A percentile compares a stretch with the other conserved stretches of the same genome.
Evolutionary conservation across 2,797 vertebrate species (phyloP).

Genomic region (Tauraco hartlaubi): DNA sequence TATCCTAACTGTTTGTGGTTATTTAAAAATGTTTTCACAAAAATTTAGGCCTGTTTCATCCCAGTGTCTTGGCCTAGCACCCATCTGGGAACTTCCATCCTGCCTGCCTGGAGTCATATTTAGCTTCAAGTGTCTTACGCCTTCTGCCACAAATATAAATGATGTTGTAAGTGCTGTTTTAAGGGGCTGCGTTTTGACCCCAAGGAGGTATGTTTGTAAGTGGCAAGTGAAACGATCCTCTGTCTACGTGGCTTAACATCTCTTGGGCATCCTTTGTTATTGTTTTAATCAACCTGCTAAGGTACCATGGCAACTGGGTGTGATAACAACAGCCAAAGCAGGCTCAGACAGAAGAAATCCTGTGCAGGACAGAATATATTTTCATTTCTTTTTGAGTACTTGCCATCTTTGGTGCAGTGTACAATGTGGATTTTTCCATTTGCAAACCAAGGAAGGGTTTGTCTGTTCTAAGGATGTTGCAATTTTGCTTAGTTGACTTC

Average conservation of each 20-base stretch:
- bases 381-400: background rate
- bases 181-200: background rate
- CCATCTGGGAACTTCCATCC: background rate
- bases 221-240: background rate
- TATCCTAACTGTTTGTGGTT: background rate
- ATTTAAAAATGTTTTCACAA: background rate
- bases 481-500: background rate
- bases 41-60: background rate
- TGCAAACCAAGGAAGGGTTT: background rate
- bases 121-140: background rate
- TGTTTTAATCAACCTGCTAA: conserved; percentile 27
- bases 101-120: background rate
- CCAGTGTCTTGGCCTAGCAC: background rate
- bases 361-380: background rate
- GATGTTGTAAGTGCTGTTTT: background rate
- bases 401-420: background rate
- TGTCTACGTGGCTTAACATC: background rate
- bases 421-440: background rate
- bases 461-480: background rate
- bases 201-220: background rate
- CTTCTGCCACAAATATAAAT: background rate
- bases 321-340: conserved; percentile 9
- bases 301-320: conserved; percentile 21
- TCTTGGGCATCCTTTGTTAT: conserved; percentile 3
- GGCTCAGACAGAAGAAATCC: background rate